Base-by-base conservation (phyloP, 2,797 vertebrate species). In the Notoglanidium macrostoma region DNA sequence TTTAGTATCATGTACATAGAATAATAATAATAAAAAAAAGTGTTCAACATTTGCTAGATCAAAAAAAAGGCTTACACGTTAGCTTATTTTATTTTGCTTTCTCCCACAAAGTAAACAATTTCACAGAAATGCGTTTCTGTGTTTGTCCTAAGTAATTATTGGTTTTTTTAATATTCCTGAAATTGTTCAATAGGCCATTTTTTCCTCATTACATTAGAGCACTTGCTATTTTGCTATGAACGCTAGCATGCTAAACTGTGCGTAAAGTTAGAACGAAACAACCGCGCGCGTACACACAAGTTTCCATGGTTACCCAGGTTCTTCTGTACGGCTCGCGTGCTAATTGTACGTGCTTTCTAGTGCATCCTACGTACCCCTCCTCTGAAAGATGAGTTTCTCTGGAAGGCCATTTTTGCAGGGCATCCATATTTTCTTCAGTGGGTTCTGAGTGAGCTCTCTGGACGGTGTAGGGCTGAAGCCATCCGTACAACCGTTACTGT, bases 381-480 rank as follows among this genome's bases (percentile, higher is more conserved):
- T 96, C 87, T 97, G 97, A 87, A 95, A 96, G 90, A 96, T 97
- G 92, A 96, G 96, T 85, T 94, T 95, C 35, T 97, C 97, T 0
- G 97, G 97, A 83, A 95, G 96, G 90, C 97, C 97, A 89, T 98
- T 97, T 94, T 96, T 97, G 88, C 92, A 97, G 3, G 97, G 97
- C 94, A 98, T 96, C 97, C 97, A 98, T 86, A 98, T 98, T 93
- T 98, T 98, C 94, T 98, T 97, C 40, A 98, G 93, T 0, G 97
- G 97, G 91, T 98, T 98, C 85, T 98, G 97, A 7, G 97, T 98
- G 76, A 98, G 94, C 84, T 98, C 97, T 77, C 96, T 94, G 23
- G 96, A 96, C 35, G 93, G 93, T 63, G 94, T 91, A 68, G 88
- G 87, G 0, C 81, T 87, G 83, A 91, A 90, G 0, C 35, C 32